Evolutionary conservation across 2,113 vertebrate genomes (phyloP).

Genomic region (Lophotis ruficrista): DNA sequence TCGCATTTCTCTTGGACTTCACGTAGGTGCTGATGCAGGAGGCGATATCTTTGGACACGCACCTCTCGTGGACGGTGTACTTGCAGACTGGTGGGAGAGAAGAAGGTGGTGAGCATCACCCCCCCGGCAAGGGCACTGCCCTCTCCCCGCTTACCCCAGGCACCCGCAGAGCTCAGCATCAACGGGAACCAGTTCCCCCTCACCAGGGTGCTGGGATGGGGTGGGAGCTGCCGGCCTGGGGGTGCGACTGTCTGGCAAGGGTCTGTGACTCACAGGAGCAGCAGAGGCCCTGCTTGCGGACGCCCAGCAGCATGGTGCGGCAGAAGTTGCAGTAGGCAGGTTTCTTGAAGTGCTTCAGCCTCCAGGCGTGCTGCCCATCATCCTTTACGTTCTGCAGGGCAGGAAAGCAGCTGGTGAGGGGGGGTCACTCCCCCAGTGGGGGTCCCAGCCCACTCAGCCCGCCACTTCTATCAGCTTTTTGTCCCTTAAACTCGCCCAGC

Average conservation of each 20-base stretch:
- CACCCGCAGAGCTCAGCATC: not conserved
- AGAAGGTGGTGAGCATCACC: not conserved
- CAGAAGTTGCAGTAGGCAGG: slow-evolving; percentile 97
- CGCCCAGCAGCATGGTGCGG: slow-evolving; percentile 90
- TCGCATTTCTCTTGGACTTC: slow-evolving; percentile 87
- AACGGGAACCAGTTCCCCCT: not conserved
- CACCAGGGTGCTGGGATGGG: not conserved
- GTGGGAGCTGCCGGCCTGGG: accelerated
- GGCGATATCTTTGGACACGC: slow-evolving; percentile 91
- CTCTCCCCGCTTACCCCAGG: not conserved
- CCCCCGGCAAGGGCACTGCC: not conserved
- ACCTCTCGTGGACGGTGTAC: slow-evolving; percentile 93
- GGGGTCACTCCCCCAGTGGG: not conserved
- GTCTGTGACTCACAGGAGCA: slow-evolving; percentile 84
- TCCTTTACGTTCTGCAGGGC: slow-evolving; percentile 83
- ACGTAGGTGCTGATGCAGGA: slow-evolving; percentile 92
- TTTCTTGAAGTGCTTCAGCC: slow-evolving; percentile 96
- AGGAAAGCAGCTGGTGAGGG: not conserved
- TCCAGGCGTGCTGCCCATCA: slow-evolving; percentile 92
- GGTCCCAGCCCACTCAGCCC: not conserved
- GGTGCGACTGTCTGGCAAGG: not conserved
- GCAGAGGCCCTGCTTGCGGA: slow-evolving; percentile 94
- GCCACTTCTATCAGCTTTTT: not conserved
- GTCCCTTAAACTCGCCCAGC: accelerated
- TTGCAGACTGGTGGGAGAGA: slow-evolving; percentile 85